Evolutionary conservation across 2,113 vertebrate genomes (phyloP), one percentile per base, ranked within the genome.

Genomic region (Cyprinodon brontotheroides): DNA sequence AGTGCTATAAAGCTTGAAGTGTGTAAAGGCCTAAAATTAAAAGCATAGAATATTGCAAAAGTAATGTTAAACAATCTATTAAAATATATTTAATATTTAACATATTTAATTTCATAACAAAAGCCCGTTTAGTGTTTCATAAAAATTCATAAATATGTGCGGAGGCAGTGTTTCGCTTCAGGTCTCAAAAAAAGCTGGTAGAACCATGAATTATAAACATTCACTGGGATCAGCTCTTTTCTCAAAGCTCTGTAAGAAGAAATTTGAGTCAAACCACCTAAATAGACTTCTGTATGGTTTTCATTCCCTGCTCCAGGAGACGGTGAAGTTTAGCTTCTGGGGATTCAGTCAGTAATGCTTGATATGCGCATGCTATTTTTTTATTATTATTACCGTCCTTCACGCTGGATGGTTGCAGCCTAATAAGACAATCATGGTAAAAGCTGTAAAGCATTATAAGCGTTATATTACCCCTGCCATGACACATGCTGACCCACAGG

Each of bases 131-230:
- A 76, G 68, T 37, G 8, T 72, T 74, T 83, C 70, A 77, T 86
- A 17, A 75, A 81, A 66, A 85, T 66, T 57, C 12, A 74, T 82
- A 76, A 61, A 29, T 11, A 72, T 67, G 72, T 79, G 68, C 70
- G 64, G 72, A 72, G 75, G 73, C 9, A 0, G 37, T 40, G 0
- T 72, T 83, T 63, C 64, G 48, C 47, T 61, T 61, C 4, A 75
- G 45, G 70, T 83, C 74, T 86, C 73, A 87, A 78, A 78, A 75
- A 82, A 75, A 63, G 65, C 78, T 71, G 47, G 61, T 75, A 67
- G 84, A 84, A 71, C 53, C 75, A 80, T 88, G 17, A 87, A 84
- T 82, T 72, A 81, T 81, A 86, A 86, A 85, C 76, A 78, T 53
- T 68, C 72, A 72, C 62, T 76, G 73, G 73, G 78, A 80, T 78